Evolutionary conservation across 2,797 vertebrate genomes (phyloP), one percentile per base, ranked within the genome.

Genomic region (Ibycter americanus): DNA sequence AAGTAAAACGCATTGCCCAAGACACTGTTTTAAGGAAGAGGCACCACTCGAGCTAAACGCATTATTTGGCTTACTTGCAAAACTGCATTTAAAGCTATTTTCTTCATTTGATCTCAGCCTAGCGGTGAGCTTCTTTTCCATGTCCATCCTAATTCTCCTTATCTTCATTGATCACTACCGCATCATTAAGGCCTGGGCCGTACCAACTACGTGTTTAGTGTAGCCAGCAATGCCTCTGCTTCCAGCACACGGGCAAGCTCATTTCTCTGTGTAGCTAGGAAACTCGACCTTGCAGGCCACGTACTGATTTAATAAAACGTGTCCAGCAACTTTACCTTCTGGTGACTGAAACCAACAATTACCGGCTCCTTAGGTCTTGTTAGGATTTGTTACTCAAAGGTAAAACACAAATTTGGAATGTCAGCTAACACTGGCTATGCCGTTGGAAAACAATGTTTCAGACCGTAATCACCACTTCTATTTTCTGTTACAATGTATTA

Each of bases 91-190:
- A 46, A 54, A 44, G 8, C 5, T n/a, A 38, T 56, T 55, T 85
- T 78, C 3, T 29, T n/a, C 3, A 49, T 62, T 78, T 62, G 23
- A n/a, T 19, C 19, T 67, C 44, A 56, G 27, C 4, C 36, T 26
- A 63, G 27, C 6, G 55, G 8, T 13, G 26, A 42, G 63, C 1
- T 20, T 52, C 1, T 19, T 74, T 67, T 67, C 8, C 2, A 5
- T 13, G 15, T 79, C 26, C 17, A 15, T 26, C 31, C 21, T 49
- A 0, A 36, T 23, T 19, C 14, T 82, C 31, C 3, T 27, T 62
- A 14, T 5, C 0, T 2, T 8, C 4, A 27, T 0, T 18, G 14
- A 82, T 42, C 49, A 27, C 18, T 47, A 18, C 19, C 0, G 1
- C 8, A 9, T 21, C 22, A 49, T 16, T 67, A 71, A 16, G 6